Evolutionary conservation across 1,140 invertebrate genomes (phyloP), one percentile per base, ranked within the genome.

Genomic region (Ganaspis sp.): DNA sequence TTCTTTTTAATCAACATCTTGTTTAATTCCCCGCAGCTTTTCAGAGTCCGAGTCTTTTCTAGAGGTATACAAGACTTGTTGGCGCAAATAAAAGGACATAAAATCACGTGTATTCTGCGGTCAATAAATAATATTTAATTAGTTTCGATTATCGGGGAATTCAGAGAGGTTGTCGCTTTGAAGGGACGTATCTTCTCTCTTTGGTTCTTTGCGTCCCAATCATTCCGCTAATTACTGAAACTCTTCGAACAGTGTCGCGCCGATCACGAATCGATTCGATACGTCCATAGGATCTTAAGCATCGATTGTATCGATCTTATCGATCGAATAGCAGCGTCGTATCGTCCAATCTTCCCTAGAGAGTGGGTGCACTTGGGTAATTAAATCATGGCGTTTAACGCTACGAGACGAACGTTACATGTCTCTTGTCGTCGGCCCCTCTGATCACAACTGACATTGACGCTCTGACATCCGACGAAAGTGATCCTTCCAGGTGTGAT

Each of bases 231-330:
- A 74, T 74, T 74, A 53, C 73, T 40, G 37, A n/a, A 45, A 45
- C 38, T 72, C 40, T 40, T 34, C 40, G 69, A 70, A 9, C 23
- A 64, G 58, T 64, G 58, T 64, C 58, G 58, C 58, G 58, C 23
- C 23, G 58, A 64, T 64, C 58, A 64, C 12, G 21, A 64, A 64
- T 64, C 58, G 58, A 64, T 64, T 64, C 58, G 58, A 64, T 64
- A 64, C 26, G 58, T 64, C 58, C 58, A 29, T 64, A 15, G 23
- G 58, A 64, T 64, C 54, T 64, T 64, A 26, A 64, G 74, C 45
- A 70, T 70, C 74, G 74, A 74, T 74, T 19, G 29, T 74, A 74
- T 75, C 26, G 69, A 74, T 40, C 34, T 74, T 74, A 74, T 74
- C 73, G 37, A 45, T 42, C 58, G 53, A 45, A 64, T 45, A 34